These are phyloP conservation scores for Lycorma delicatula DNA, from an alignment of 1,140 invertebrate species.

Conservation along the genomic window DNA sequence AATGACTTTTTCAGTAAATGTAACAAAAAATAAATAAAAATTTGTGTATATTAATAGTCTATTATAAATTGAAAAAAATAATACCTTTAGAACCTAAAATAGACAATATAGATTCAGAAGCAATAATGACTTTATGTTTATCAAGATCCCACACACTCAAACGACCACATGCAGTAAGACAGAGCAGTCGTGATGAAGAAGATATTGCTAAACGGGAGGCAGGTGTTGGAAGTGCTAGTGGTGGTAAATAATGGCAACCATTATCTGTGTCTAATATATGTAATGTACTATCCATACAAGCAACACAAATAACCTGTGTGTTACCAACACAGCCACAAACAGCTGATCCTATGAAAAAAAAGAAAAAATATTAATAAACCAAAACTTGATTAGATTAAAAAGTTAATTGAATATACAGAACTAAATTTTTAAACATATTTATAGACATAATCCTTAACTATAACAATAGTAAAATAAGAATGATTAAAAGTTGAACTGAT, in stretches of 20 bases:
- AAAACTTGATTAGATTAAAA: too few species aligned
- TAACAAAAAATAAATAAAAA: conserved; percentile 5
- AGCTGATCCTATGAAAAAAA: conserved; percentile 42
- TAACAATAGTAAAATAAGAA: too few species aligned
- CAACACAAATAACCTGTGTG: conserved; percentile 46
- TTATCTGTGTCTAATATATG: conserved; percentile 49
- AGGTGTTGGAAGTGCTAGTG: conserved; percentile 50
- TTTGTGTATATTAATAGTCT: conserved; percentile 2
- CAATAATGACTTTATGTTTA: conserved; percentile 33
- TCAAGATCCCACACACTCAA: conserved; percentile 41
- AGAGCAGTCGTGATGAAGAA: background rate
- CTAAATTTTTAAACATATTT: too few species aligned
- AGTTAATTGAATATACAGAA: too few species aligned
- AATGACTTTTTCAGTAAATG: too few species aligned
- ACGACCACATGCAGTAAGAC: conserved; percentile 20
- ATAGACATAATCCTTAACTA: too few species aligned
- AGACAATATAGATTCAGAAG: conserved; percentile 8
- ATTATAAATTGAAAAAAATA: conserved; percentile 1
- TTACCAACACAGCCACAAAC: conserved; percentile 45
- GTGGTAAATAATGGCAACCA: conserved; percentile 50
- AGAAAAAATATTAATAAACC: conserved; percentile 17
- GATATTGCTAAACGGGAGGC: conserved; percentile 39
- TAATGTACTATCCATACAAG: conserved; percentile 56
- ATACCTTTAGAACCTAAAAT: background rate
- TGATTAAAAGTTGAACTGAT: too few species aligned